phyloP scores from a whole-genome alignment of 2,888 invertebrate species.

The Acanthosoma haemorrhoidale region DNA sequence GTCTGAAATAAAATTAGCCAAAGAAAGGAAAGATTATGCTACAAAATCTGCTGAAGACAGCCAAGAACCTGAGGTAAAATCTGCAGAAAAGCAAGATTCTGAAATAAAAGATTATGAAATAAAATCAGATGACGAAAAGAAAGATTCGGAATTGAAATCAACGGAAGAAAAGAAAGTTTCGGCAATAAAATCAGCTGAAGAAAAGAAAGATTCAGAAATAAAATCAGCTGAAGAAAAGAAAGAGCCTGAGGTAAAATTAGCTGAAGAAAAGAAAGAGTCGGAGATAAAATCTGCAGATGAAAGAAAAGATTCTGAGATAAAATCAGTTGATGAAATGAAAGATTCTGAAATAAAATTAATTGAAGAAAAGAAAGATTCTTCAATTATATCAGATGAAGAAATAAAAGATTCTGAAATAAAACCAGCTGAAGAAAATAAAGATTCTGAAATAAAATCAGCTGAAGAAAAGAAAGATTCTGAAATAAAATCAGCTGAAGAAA shows the following conservation, averaged over 20 bases:
- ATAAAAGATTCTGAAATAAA: not conserved
- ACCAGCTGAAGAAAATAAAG: not conserved
- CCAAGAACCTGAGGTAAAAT: not conserved
- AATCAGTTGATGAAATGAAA: not conserved
- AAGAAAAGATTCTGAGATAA: not conserved
- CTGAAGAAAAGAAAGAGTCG: not conserved
- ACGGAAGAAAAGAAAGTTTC: not conserved
- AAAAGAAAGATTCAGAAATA: not conserved
- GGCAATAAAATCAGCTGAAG: not conserved
- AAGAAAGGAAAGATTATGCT: not conserved
- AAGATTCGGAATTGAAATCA: not conserved
- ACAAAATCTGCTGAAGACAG: too few species aligned
- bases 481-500: not conserved
- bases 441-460: not conserved
- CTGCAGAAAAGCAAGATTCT: not conserved
- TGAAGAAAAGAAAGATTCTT: not conserved
- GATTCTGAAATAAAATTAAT: not conserved
- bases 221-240: not conserved
- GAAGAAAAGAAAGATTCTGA: not conserved
- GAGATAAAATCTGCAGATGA: not conserved
- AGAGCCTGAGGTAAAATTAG: not conserved
- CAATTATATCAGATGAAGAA: slow-evolving; percentile 1
- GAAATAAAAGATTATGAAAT: not conserved
- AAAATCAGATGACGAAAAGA: not conserved
- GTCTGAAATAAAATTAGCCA: slow-evolving; percentile 46